Evolutionary conservation across 1,140 invertebrate species (phyloP), one percentile per base, ranked within the genome.

Genomic region (Drosophila kanapiae): DNA sequence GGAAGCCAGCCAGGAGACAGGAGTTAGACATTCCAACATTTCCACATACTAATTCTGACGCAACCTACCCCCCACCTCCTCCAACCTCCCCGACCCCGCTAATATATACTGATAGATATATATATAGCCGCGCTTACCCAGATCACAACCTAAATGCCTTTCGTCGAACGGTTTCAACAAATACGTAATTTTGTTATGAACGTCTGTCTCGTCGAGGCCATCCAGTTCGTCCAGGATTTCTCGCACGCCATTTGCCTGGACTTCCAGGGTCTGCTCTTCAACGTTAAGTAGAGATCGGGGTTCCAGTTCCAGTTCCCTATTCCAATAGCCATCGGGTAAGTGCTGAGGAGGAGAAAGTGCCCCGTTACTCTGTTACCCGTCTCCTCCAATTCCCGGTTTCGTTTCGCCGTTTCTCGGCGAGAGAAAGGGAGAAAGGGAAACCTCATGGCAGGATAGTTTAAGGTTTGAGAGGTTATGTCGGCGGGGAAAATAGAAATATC

Each of bases 101-200:
- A 31, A 40, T 58, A 67, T 68, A 71, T 85, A 78, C 78, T 69
- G 42, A 68, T 76, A 77, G 86, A 75, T 62, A 58, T 56, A 79
- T 79, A 79, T 54, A 57, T 51, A 53, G 75, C 64, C 51, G 51
- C 51, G 51, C 33, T 9, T 54, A 23, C 51, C 63, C 65, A 72
- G 77, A 78, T 81, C 64, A 70, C 75, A 77, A 60, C 38, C 54
- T 83, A 91, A 91, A 91, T 91, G 87, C 87, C 80, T 78, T 91
- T 91, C 83, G 78, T 87, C 70, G 78, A 84, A 69, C 71, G 79
- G 71, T 85, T 91, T 56, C 68, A 81, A 71, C 84, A 83, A 85
- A 79, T 91, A 62, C 68, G 84, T 69, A 83, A 77, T 80, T 91
- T 91, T 91, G 83, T 91, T 83, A 85, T 91, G 88, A 81, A 91